Evolutionary conservation across 2,888 invertebrate species (phyloP).

Genomic region (Colletes collaris): DNA sequence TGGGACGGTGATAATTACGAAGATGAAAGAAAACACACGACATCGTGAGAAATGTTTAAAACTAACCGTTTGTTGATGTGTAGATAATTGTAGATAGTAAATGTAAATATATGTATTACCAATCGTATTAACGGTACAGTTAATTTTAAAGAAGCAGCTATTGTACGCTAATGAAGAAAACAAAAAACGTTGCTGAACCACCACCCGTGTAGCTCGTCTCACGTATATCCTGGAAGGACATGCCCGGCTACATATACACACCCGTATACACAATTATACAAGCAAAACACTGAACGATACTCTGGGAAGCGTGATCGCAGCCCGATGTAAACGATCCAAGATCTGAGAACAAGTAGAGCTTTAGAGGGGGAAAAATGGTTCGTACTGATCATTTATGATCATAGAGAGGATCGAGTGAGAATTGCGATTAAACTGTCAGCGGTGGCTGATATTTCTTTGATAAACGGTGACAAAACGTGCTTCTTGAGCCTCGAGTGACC

Average conservation of each 20-base stretch:
- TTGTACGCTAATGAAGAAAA: slow-evolving; percentile 34
- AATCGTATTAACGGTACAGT: slow-evolving; percentile 72
- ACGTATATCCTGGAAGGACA: slow-evolving; percentile 48
- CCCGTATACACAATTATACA: slow-evolving; percentile 17
- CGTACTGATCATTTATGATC: slow-evolving; percentile 22
- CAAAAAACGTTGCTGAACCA: slow-evolving; percentile 51
- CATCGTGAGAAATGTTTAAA: slow-evolving; percentile 67
- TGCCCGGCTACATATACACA: slow-evolving; percentile 42
- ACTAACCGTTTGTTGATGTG: slow-evolving; percentile 82
- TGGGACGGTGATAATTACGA: slow-evolving; percentile 16
- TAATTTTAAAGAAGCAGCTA: slow-evolving; percentile 61
- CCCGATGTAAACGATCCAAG: slow-evolving; percentile 49
- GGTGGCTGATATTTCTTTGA: slow-evolving; percentile 1
- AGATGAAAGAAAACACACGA: slow-evolving; percentile 44
- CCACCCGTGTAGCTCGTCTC: slow-evolving; percentile 58
- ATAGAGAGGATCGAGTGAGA: slow-evolving; percentile 10
- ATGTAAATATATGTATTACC: slow-evolving; percentile 80
- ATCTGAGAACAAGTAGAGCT: slow-evolving; percentile 55
- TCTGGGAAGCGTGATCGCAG: slow-evolving; percentile 43
- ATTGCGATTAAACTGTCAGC: slow-evolving; percentile 21
- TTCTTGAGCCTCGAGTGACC: slow-evolving; percentile 62
- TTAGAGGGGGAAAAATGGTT: slow-evolving; percentile 11
- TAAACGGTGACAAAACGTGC: slow-evolving; percentile 41
- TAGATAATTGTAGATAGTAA: slow-evolving; percentile 83
- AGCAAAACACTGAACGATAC: slow-evolving; percentile 31